A percentile compares a stretch with the other conserved stretches of the same genome.
These are phyloP conservation scores for Todiramphus saurophagus DNA, from an alignment of 2,113 vertebrate species.

Conservation along the genomic window DNA sequence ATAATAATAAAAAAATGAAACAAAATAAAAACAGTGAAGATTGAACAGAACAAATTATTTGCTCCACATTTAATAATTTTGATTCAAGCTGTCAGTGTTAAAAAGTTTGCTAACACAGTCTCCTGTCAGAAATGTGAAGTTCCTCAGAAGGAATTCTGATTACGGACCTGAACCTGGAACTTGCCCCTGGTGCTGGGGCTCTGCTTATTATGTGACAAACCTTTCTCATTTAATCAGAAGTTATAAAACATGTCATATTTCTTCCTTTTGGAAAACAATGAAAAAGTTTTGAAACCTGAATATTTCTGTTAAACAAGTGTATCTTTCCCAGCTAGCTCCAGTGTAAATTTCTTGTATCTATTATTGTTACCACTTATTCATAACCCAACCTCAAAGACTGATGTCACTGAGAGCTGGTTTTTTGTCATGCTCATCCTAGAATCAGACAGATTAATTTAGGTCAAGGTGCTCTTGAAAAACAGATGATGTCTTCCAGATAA, in stretches of 20 bases:
- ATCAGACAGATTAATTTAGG: conserved; percentile 21
- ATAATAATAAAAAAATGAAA: no score
- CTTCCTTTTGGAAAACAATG: neutral
- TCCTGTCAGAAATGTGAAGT: neutral
- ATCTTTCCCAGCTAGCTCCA: neutral
- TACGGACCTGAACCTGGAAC: neutral
- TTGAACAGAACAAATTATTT: neutral
- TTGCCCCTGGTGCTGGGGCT: neutral
- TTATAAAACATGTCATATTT: neutral
- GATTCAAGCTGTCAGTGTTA: neutral
- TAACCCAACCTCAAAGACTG: neutral
- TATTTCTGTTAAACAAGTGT: neutral
- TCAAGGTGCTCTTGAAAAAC: neutral
- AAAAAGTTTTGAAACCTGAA: neutral
- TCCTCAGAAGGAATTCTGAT: neutral
- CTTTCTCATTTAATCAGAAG: neutral
- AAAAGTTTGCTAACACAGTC: neutral
- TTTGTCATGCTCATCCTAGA: neutral
- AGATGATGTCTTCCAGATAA: neutral
- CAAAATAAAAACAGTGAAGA: neutral
- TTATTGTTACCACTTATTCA: neutral
- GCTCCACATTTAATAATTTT: neutral
- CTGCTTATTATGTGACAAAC: neutral
- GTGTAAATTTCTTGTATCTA: neutral
- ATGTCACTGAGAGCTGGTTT: neutral